Percentiles rank a stretch among this genome's conserved stretches.
These are phyloP conservation scores for Drosophila acutilabella DNA, from an alignment of 2,888 invertebrate genomes.

Conservation along the genomic window DNA sequence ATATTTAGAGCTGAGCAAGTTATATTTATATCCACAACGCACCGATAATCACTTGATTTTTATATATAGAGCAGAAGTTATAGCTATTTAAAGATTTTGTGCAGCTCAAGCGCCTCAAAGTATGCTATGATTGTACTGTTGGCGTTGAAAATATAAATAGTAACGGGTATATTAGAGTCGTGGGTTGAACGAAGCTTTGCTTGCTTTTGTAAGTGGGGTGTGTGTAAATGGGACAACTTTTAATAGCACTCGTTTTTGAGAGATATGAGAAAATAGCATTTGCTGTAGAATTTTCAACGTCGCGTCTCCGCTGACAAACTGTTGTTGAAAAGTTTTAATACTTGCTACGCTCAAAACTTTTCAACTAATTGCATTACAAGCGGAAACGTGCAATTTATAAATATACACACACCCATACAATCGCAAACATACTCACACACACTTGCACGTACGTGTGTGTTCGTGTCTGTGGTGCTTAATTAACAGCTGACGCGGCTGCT, in stretches of 20 bases:
- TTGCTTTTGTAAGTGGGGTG: neutral
- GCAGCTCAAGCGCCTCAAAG: too few species aligned
- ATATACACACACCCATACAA: conserved; percentile 1
- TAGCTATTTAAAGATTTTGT: too few species aligned
- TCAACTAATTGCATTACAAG: conserved; percentile 79
- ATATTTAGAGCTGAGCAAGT: too few species aligned
- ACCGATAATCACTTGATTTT: too few species aligned
- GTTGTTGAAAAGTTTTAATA: conserved; percentile 66
- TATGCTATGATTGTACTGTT: too few species aligned
- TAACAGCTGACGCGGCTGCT: conserved; percentile 58
- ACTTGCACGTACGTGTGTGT: conserved; percentile 21
- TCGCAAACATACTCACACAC: conserved; percentile 14
- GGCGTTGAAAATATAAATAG: neutral
- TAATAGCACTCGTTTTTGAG: conserved; percentile 48
- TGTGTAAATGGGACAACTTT: conserved; percentile 35
- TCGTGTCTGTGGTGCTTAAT: conserved; percentile 71
- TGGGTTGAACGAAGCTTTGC: neutral
- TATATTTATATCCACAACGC: too few species aligned
- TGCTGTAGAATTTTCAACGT: conserved; percentile 15
- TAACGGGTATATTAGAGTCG: neutral
- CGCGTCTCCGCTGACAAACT: conserved; percentile 46
- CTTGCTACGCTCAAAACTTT: conserved; percentile 68
- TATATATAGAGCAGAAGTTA: too few species aligned
- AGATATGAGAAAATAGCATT: conserved; percentile 44
- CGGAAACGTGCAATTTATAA: conserved; percentile 69